Percentiles rank a stretch among this genome's conserved stretches.
Conservation (phyloP, 1,140 invertebrate species). For the Heliconius nattereri region DNA sequence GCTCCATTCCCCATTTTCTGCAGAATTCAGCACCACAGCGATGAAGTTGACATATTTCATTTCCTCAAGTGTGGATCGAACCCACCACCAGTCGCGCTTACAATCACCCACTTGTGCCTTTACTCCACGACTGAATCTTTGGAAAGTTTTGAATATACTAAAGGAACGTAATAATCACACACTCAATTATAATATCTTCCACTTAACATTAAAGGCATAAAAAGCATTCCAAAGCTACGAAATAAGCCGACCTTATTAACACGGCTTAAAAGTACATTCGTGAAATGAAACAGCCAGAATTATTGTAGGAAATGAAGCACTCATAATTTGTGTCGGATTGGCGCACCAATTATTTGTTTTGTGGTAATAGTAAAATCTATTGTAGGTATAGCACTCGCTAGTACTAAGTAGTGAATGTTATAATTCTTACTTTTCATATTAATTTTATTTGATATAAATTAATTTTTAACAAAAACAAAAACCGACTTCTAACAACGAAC, state of each 20-base stretch:
- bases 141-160: not conserved
- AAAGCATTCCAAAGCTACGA: slow-evolving; percentile 19
- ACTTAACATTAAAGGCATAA: slow-evolving; percentile 22
- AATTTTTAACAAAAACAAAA: too few relatives aligned
- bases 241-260: slow-evolving; percentile 33
- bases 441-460: too few relatives aligned
- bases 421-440: too few relatives aligned
- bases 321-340: slow-evolving; percentile 56
- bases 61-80: too few relatives aligned
- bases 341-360: slow-evolving; percentile 49
- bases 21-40: too few relatives aligned
- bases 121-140: too few relatives aligned
- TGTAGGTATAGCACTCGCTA: slow-evolving; percentile 27
- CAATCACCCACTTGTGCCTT: too few relatives aligned
- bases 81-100: too few relatives aligned
- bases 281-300: slow-evolving; percentile 43
- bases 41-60: too few relatives aligned
- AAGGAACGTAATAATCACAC: not conserved
- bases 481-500: too few relatives aligned
- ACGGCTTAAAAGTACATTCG: slow-evolving; percentile 45
- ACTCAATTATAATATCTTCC: slow-evolving; percentile 23
- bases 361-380: slow-evolving; percentile 45
- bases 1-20: too few relatives aligned
- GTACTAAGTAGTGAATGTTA: not conserved
- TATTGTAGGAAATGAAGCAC: slow-evolving; percentile 49